Evolutionary conservation across 2,113 vertebrate species (phyloP).

Genomic region (Amphilophus citrinellus): DNA sequence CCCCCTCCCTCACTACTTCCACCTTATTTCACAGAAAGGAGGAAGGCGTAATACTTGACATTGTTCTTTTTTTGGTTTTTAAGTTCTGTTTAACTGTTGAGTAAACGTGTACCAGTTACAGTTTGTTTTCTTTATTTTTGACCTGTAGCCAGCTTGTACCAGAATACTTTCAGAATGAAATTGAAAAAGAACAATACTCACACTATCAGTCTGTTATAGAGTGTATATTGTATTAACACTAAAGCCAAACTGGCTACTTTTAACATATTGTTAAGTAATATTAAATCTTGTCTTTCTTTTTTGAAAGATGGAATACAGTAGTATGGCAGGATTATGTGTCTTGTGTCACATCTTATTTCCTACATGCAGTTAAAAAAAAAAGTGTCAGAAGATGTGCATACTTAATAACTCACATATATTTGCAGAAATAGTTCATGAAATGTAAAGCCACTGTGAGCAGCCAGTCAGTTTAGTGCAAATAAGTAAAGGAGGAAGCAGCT

Average conservation of each 20-base stretch:
- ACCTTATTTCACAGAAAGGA: constrained; percentile 74
- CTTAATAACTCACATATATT: not conserved
- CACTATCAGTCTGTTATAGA: constrained; percentile 97
- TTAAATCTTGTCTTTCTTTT: constrained; percentile 99
- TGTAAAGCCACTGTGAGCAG: not conserved
- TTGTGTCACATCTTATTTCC: constrained; percentile 85
- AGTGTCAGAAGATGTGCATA: not conserved
- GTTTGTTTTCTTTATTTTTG: constrained; percentile 82
- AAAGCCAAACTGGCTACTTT: constrained; percentile 99
- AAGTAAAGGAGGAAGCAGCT: not conserved
- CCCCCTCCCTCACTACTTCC: constrained; percentile 43
- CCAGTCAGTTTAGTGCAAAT: not conserved
- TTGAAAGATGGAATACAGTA: constrained; percentile 99
- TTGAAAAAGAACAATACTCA: constrained; percentile 92
- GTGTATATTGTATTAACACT: constrained; percentile 99
- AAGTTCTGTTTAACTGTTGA: constrained; percentile 87
- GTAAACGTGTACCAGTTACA: constrained; percentile 93
- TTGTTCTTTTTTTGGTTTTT: constrained; percentile 81
- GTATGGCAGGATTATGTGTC: constrained; percentile 90
- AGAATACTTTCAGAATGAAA: constrained; percentile 93
- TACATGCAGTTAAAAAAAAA: constrained; percentile 23
- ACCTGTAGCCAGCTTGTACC: constrained; percentile 91
- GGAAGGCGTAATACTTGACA: constrained; percentile 86
- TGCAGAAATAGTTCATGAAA: not conserved
- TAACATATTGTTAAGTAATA: constrained; percentile 99